Evolutionary conservation across 1,140 invertebrate genomes (phyloP).

Genomic region (Brachionus rotundiformis): DNA sequence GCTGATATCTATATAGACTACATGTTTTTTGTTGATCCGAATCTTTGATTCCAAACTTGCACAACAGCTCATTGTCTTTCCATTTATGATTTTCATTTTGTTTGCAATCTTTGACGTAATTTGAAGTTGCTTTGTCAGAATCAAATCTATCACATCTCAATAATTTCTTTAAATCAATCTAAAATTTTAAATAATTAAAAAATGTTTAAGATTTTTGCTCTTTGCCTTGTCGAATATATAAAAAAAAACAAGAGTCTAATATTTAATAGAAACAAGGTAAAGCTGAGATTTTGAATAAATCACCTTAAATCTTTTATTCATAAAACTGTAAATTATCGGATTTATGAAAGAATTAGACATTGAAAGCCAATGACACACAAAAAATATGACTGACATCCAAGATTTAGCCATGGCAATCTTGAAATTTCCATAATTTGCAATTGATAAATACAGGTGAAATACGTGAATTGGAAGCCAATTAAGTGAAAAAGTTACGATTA

Average conservation of each 20-base stretch:
- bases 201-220: too few relatives aligned
- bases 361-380: constrained; percentile 67
- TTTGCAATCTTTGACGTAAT: background rate
- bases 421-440: constrained; percentile 13
- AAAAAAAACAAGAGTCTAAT: too few relatives aligned
- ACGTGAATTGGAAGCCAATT: constrained; percentile 34
- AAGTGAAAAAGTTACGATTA: constrained; percentile 20
- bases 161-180: constrained; percentile 33
- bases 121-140: background rate
- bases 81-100: constrained; percentile 1
- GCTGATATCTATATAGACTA: background rate
- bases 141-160: constrained; percentile 13
- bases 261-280: background rate
- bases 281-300: background rate
- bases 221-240: too few relatives aligned
- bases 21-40: background rate
- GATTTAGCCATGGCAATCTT: background rate
- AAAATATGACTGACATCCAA: constrained; percentile 58
- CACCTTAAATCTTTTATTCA: constrained; percentile 80
- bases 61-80: constrained; percentile 4
- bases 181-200: background rate
- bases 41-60: background rate
- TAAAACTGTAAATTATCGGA: constrained; percentile 82
- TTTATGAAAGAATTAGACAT: constrained; percentile 80
- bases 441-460: constrained; percentile 25